Conservation (phyloP, 2,113 vertebrate genomes). For the Castor canadensis region DNA sequence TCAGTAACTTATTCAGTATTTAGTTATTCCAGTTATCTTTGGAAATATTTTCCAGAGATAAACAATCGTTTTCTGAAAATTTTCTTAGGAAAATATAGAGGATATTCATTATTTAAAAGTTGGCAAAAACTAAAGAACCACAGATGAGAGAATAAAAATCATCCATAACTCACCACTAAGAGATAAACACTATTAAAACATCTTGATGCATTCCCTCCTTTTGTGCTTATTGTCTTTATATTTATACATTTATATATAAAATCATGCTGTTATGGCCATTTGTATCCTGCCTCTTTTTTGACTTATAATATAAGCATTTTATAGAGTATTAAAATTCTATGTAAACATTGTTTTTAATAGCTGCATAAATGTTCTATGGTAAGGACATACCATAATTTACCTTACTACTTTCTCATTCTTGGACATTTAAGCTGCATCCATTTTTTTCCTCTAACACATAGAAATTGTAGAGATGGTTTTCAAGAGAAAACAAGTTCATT, state of each 20-base stretch:
- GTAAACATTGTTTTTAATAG: conserved; percentile 71
- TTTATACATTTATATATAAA: conserved; percentile 66
- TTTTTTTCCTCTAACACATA: not conserved
- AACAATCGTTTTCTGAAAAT: too few relatives aligned
- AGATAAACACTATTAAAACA: conserved; percentile 59
- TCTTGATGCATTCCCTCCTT: conserved; percentile 47
- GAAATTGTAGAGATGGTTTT: conserved; percentile 63
- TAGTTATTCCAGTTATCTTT: too few relatives aligned
- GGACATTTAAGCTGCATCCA: conserved; percentile 22
- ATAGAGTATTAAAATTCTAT: conserved; percentile 71
- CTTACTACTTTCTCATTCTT: conserved; percentile 51
- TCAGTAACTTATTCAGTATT: too few relatives aligned
- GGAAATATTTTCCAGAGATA: conserved; percentile 15
- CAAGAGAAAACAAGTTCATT: conserved; percentile 65
- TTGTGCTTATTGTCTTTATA: conserved; percentile 59
- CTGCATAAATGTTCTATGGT: conserved; percentile 63
- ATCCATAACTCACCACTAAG: conserved; percentile 55
- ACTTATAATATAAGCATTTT: conserved; percentile 70
- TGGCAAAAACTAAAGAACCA: conserved; percentile 34
- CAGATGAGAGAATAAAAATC: conserved; percentile 32
- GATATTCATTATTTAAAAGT: conserved; percentile 1
- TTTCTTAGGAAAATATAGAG: too few relatives aligned
- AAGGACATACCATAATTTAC: conserved; percentile 61
- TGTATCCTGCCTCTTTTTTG: conserved; percentile 56
- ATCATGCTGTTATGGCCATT: conserved; percentile 60